Evolutionary conservation across 2,888 invertebrate species (phyloP), one percentile per base, ranked within the genome.

Genomic region (Limnephilus rhombicus): DNA sequence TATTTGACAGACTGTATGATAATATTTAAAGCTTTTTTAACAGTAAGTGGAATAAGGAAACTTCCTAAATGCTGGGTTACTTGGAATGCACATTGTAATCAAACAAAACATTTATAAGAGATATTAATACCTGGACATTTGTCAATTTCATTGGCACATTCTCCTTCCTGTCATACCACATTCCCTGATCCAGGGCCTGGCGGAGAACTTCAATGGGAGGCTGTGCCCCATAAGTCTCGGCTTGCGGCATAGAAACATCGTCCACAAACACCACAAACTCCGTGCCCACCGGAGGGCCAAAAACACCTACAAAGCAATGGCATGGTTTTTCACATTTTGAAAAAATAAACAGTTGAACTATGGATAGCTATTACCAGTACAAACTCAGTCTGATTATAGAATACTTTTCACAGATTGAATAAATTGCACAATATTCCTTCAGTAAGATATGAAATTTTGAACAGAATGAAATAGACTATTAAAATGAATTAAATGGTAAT

Each of bases 171-270:
- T 99, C 99, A 95, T 98, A 98, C 99, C 99, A 99, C 94, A 98
- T 97, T 94, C 97, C 97, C 94, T 99, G 98, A 95, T 99, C 99
- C 85, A 99, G 97, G 96, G 98, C 98, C 95, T 99, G 99, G 37
- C 99, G 96, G 41, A 99, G 95, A 83, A 99, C 96, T 95, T 99
- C 99, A 91, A 99, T 98, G 0, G 99, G 98, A 0, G 99, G 99
- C 95, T 99, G 99, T 0, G 99, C 99, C 0, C 99, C 99, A 94
- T 98, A 99, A 2, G 97, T 97, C 95, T 99, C 98, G 91, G 98
- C 97, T 94, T 98, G 96, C 0, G 99, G 99, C 98, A 99, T 98
- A 94, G 98, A 99, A n/a, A 99, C 97, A 95, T 99, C 99, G 94
- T 99, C 99, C 80, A 99, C 98, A 95, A 99, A 99, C 87, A 99